Percentiles rank a stretch among this genome's conserved stretches.
Evolutionary conservation across 2,113 vertebrate genomes (phyloP).

Genomic region (Bolborhynchus lineola): DNA sequence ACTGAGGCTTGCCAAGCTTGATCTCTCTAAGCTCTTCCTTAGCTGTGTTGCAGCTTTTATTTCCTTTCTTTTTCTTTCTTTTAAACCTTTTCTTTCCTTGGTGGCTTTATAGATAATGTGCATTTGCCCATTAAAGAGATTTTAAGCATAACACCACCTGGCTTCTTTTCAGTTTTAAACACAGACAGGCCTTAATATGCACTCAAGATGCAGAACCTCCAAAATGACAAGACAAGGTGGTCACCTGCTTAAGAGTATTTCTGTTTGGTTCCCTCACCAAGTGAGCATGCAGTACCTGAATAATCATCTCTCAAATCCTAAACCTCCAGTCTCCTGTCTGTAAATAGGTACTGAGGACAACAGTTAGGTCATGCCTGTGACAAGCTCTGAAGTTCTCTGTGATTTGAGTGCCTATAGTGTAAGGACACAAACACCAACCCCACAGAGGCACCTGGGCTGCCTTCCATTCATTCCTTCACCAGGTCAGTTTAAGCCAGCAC

Average conservation of each 20-base stretch:
- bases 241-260: background rate
- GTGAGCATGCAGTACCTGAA: background rate
- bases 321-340: background rate
- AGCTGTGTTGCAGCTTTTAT: background rate
- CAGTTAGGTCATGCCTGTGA: background rate
- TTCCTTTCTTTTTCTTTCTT: background rate
- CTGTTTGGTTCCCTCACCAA: background rate
- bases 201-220: background rate
- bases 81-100: background rate
- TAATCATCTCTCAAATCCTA: background rate
- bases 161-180: background rate
- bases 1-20: background rate
- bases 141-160: background rate
- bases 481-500: background rate
- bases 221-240: background rate
- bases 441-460: background rate
- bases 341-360: background rate
- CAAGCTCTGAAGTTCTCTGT: background rate
- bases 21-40: background rate
- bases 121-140: background rate
- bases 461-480: background rate
- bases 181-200: background rate
- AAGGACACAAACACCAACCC: background rate
- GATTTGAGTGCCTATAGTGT: background rate
- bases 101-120: background rate